phyloP scores from a whole-genome alignment of 2,113 vertebrate species.

The Notothenia rossii region DNA sequence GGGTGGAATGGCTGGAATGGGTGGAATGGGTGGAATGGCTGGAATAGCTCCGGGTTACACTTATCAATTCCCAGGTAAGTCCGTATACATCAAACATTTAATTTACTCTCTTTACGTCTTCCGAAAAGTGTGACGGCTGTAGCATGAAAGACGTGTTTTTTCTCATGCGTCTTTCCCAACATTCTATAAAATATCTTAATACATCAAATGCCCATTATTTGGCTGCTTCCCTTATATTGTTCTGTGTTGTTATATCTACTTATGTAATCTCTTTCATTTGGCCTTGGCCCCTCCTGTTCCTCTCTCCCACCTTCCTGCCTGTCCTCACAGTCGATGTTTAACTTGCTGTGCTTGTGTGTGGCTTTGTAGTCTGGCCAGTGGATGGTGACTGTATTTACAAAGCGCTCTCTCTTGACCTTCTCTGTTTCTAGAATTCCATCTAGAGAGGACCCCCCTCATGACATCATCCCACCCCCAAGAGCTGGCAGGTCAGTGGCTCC shows the following conservation, averaged over 20 bases:
- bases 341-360: slow-evolving; percentile 41
- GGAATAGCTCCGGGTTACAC: slow-evolving; percentile 89
- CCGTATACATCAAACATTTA: neutral
- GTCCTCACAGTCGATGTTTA: slow-evolving; percentile 34
- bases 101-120: neutral
- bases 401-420: slow-evolving; percentile 76
- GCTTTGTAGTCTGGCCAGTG: slow-evolving; percentile 52
- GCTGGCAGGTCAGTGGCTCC: slow-evolving; percentile 96
- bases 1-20: slow-evolving; percentile 82
- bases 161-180: neutral
- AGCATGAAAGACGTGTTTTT: slow-evolving; percentile 4
- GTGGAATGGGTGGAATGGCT: slow-evolving; percentile 83
- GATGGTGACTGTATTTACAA: slow-evolving; percentile 65
- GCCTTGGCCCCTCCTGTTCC: slow-evolving; percentile 43
- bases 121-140: slow-evolving; percentile 11
- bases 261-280: slow-evolving; percentile 57
- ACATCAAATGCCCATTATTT: slow-evolving; percentile 7
- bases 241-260: slow-evolving; percentile 65
- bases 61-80: slow-evolving; percentile 95
- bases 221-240: slow-evolving; percentile 32
- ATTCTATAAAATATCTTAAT: neutral
- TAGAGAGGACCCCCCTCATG: slow-evolving; percentile 99
- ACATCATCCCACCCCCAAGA: slow-evolving; percentile 97
- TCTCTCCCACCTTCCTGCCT: slow-evolving; percentile 56
- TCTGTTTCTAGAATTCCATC: slow-evolving; percentile 98